Percentiles rank a stretch among this genome's conserved stretches.
These are phyloP conservation scores for Corythoichthys haematopterus DNA, from an alignment of 2,113 vertebrate genomes.

Conservation along the genomic window DNA sequence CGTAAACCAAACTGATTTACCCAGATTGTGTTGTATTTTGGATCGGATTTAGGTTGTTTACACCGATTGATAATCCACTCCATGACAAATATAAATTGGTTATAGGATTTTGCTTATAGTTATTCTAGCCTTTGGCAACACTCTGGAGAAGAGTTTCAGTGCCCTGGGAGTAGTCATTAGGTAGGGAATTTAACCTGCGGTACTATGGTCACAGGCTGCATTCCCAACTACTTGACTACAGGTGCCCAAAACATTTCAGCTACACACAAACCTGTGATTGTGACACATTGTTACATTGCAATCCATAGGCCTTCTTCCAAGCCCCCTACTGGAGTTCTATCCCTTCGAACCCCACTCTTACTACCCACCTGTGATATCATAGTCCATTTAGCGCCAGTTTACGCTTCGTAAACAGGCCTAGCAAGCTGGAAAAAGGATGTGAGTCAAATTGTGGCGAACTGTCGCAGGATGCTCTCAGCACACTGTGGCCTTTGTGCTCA, in stretches of 20 bases:
- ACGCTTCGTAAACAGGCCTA: slow-evolving; percentile 50
- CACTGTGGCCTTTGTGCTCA: slow-evolving; percentile 55
- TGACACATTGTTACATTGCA: not conserved
- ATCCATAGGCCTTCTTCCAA: slow-evolving; percentile 28
- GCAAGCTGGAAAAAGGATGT: slow-evolving; percentile 57
- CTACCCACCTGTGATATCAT: slow-evolving; percentile 48
- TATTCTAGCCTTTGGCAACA: not conserved
- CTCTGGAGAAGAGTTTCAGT: not conserved
- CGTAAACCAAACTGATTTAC: no score
- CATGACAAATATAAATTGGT: not conserved
- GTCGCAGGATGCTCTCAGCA: slow-evolving; percentile 40
- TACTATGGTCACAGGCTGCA: not conserved
- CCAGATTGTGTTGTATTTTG: no score
- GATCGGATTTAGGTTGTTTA: no score
- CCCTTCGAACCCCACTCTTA: slow-evolving; percentile 33
- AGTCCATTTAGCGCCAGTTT: slow-evolving; percentile 30
- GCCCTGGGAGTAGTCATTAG: not conserved
- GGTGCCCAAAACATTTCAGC: not conserved
- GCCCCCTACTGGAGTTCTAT: slow-evolving; percentile 31
- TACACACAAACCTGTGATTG: not conserved
- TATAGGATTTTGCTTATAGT: not conserved
- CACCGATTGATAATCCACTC: not conserved
- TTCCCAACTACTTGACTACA: not conserved
- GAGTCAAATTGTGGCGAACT: slow-evolving; percentile 60
- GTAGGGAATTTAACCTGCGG: not conserved